Conservation (phyloP, 1,140 invertebrate genomes). For the Akabosia matsudoensis region DNA sequence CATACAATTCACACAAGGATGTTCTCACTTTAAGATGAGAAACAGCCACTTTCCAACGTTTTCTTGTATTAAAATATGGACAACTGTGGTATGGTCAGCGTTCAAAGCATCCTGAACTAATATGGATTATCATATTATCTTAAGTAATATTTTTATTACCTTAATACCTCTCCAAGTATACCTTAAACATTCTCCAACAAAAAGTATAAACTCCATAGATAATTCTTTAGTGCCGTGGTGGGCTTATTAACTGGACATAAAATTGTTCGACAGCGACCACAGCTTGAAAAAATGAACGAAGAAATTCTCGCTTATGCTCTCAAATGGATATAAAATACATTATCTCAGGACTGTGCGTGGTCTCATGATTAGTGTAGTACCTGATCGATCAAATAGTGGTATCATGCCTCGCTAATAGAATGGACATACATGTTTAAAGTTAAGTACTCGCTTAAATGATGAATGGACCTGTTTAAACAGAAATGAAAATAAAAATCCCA, state of each 20-base stretch:
- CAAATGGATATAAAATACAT: background rate
- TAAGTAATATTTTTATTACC: too few relatives aligned
- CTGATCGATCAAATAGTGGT: background rate
- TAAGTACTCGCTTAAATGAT: slow-evolving; percentile 36
- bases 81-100: too few relatives aligned
- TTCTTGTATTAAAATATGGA: too few relatives aligned
- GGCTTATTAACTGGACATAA: slow-evolving; percentile 17
- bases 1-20: background rate
- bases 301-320: too few relatives aligned
- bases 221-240: background rate
- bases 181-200: too few relatives aligned
- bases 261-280: slow-evolving; percentile 14
- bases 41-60: too few relatives aligned
- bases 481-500: slow-evolving; percentile 35
- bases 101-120: too few relatives aligned
- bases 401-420: background rate
- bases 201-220: background rate
- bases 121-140: too few relatives aligned
- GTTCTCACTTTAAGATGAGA: background rate
- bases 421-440: background rate
- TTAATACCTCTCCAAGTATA: too few relatives aligned
- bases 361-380: background rate
- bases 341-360: too few relatives aligned
- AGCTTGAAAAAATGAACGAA: background rate
- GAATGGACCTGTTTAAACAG: slow-evolving; percentile 41